A percentile compares a stretch with the other conserved stretches of the same genome.
These are phyloP conservation scores for Trichonephila clavipes DNA, from an alignment of 1,140 invertebrate species.

Conservation along the genomic window DNA sequence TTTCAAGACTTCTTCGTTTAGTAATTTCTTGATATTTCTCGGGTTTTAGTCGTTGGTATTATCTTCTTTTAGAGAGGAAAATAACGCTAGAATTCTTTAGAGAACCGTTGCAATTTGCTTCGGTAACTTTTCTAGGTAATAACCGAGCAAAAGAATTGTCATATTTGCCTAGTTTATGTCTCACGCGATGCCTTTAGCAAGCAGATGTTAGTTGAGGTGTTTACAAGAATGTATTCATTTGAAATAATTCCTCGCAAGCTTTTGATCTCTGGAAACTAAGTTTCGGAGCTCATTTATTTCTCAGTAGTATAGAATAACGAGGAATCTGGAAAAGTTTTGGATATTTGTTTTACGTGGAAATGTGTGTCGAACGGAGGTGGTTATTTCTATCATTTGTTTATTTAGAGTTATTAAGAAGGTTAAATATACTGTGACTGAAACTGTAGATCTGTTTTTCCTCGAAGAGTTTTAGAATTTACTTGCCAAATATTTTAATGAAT, in stretches of 20 bases:
- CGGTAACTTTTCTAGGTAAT: background rate
- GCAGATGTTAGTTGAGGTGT: background rate
- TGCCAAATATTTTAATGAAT: too few species aligned
- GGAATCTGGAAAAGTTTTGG: background rate
- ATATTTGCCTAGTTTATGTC: background rate
- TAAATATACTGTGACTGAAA: too few species aligned
- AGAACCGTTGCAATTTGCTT: background rate
- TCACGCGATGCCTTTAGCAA: background rate
- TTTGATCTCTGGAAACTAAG: background rate
- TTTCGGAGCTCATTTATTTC: background rate
- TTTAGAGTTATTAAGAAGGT: too few species aligned
- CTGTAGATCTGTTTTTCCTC: too few species aligned
- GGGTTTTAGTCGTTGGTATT: background rate
- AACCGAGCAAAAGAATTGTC: slow-evolving; percentile 7
- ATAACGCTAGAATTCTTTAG: background rate
- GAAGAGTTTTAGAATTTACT: too few species aligned
- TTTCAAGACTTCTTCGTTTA: background rate
- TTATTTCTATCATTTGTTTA: too few species aligned
- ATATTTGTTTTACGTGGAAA: background rate
- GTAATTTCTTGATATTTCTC: slow-evolving; percentile 39
- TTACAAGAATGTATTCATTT: background rate
- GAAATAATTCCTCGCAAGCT: background rate
- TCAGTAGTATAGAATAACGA: background rate
- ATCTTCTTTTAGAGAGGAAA: background rate
- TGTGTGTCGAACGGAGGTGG: too few species aligned